phyloP scores from a whole-genome alignment of 2,113 vertebrate genomes.

The Silurus glanis region DNA sequence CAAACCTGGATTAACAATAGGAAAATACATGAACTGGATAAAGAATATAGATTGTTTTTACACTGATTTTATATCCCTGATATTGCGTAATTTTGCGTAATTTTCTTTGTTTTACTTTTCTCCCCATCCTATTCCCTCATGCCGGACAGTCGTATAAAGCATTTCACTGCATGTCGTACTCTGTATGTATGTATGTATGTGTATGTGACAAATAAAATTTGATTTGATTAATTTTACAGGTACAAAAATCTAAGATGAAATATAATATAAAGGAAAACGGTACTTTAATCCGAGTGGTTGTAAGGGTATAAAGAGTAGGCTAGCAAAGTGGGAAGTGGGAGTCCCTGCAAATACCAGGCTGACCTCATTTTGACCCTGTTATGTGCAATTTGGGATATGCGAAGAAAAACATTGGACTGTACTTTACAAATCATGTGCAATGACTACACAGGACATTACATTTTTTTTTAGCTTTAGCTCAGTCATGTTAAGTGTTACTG shows the following conservation, averaged over 20 bases:
- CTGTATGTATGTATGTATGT: no score
- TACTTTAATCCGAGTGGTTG: not conserved
- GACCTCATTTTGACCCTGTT: conserved; percentile 2
- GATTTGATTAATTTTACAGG: not conserved
- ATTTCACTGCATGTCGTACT: no score
- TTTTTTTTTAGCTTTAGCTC: not conserved
- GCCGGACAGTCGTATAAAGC: no score
- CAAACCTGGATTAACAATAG: not conserved
- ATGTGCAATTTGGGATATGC: not conserved
- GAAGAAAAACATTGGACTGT: not conserved
- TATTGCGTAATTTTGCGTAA: not conserved
- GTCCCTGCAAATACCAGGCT: not conserved
- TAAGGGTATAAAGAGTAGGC: not conserved
- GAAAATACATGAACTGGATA: no score
- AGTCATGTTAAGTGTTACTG: not conserved
- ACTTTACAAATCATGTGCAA: not conserved
- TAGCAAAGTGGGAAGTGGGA: not conserved
- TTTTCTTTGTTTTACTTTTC: no score
- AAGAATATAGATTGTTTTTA: conserved; percentile 9
- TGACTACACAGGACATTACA: not conserved
- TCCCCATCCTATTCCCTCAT: no score
- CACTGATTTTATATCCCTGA: not conserved
- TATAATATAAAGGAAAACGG: not conserved
- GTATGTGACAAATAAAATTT: no score
- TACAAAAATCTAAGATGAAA: not conserved